Percentiles rank a stretch among this genome's conserved stretches.
These are phyloP conservation scores for Euwallacea similis DNA, from an alignment of 1,140 invertebrate genomes.

Conservation along the genomic window DNA sequence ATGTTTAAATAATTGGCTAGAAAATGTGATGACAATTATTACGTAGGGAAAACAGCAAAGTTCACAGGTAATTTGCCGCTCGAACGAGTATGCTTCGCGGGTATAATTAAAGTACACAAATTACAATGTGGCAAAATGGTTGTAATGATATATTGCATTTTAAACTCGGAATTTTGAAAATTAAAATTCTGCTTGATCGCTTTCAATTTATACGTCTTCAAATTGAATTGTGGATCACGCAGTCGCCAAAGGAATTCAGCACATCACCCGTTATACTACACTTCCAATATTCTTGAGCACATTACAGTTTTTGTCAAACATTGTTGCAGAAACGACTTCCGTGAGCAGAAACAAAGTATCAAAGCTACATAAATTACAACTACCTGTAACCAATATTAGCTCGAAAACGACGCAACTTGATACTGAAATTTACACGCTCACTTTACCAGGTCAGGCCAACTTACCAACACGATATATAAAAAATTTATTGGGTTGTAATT, in stretches of 20 bases:
- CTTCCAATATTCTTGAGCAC: too few relatives aligned
- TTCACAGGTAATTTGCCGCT: conserved; percentile 27
- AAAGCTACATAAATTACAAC: conserved; percentile 27
- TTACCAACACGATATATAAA: conserved; percentile 25
- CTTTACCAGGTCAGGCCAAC: conserved; percentile 31
- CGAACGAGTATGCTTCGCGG: conserved; percentile 19
- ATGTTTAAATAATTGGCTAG: conserved; percentile 19
- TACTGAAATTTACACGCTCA: conserved; percentile 34
- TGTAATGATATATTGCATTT: conserved; percentile 24
- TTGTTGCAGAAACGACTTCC: conserved; percentile 32
- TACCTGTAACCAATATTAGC: conserved; percentile 24
- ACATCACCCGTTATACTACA: too few relatives aligned
- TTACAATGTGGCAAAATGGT: conserved; percentile 22
- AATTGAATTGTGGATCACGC: too few relatives aligned
- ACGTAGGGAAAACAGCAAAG: conserved; percentile 25
- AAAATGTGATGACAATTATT: conserved; percentile 27
- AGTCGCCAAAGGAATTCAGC: too few relatives aligned
- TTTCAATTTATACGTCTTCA: too few relatives aligned
- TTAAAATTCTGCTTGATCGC: not conserved
- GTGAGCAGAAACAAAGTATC: conserved; percentile 33
- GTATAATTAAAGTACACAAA: conserved; percentile 26
- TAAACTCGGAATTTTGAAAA: conserved; percentile 11
- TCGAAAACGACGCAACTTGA: conserved; percentile 29
- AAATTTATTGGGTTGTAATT: conserved; percentile 30
- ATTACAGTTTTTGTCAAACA: not conserved